A percentile compares a stretch with the other conserved stretches of the same genome.
phyloP scores from a whole-genome alignment of 2,888 invertebrate species.

The Zaprionus bogoriensis region DNA sequence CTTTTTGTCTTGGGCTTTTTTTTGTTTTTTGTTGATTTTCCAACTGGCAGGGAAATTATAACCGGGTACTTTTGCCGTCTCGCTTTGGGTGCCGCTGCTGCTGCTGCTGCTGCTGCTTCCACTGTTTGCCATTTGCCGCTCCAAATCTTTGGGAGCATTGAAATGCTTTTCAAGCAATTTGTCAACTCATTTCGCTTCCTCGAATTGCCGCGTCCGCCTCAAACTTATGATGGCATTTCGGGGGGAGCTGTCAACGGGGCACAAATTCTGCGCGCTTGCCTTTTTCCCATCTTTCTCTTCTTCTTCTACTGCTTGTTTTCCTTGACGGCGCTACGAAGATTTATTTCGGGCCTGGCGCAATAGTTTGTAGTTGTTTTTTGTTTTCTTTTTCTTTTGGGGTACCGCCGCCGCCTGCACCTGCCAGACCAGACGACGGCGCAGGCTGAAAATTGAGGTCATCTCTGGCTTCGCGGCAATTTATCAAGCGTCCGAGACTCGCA shows the following conservation, averaged over 20 bases:
- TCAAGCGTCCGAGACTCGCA: conserved; percentile 34
- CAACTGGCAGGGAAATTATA: conserved; percentile 40
- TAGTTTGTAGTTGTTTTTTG: no score
- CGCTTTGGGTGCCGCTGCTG: background rate
- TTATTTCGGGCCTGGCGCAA: conserved; percentile 66
- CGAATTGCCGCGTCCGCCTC: conserved; percentile 36
- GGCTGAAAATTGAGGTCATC: conserved; percentile 59
- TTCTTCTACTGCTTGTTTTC: background rate
- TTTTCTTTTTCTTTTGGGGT: conserved; percentile 2
- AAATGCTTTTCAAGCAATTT: conserved; percentile 59
- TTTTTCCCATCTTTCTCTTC: conserved; percentile 29
- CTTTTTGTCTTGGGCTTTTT: conserved; percentile 18
- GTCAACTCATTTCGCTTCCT: conserved; percentile 62
- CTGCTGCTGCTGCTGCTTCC: background rate
- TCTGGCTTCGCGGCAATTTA: conserved; percentile 51
- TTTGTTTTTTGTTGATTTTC: background rate
- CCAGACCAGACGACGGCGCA: conserved; percentile 27
- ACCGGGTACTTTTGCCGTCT: conserved; percentile 13
- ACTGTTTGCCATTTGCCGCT: conserved; percentile 22
- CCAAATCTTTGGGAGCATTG: conserved; percentile 44
- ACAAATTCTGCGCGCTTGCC: conserved; percentile 18
- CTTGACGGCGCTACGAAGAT: conserved; percentile 53
- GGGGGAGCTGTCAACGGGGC: conserved; percentile 58
- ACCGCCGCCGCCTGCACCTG: conserved; percentile 41
- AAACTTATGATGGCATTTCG: conserved; percentile 71